phyloP scores from a whole-genome alignment of 2,888 invertebrate species.

The Acleris holmiana region DNA sequence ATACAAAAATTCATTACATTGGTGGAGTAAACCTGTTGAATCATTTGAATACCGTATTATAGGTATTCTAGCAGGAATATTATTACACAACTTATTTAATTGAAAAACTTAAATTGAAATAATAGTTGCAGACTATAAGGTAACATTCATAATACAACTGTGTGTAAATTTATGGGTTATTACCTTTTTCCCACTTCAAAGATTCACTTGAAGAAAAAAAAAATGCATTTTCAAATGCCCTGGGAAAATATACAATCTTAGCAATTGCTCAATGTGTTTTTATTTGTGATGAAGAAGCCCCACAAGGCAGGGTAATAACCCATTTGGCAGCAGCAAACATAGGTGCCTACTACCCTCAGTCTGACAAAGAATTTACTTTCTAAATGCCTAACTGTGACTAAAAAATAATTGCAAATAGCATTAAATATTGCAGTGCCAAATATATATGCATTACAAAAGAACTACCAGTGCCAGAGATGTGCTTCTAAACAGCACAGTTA shows the following conservation, averaged over 20 bases:
- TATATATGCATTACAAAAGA: neutral
- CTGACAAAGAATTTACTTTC: conserved; percentile 40
- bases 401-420: neutral
- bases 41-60: conserved; percentile 62
- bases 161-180: conserved; percentile 20
- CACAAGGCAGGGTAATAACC: conserved; percentile 60
- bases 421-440: conserved; percentile 23
- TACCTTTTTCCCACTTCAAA: too few relatives aligned
- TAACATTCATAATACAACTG: conserved; percentile 50
- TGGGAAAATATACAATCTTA: too few relatives aligned
- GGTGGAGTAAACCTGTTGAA: conserved; percentile 54
- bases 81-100: conserved; percentile 46
- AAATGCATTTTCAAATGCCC: too few relatives aligned
- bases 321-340: conserved; percentile 67
- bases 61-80: conserved; percentile 52
- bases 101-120: conserved; percentile 45
- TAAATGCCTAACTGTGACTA: conserved; percentile 29
- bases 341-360: conserved; percentile 52
- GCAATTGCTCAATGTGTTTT: too few relatives aligned
- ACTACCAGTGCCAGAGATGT: conserved; percentile 14
- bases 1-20: conserved; percentile 81
- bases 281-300: too few relatives aligned
- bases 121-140: conserved; percentile 53
- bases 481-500: conserved; percentile 11
- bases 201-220: too few relatives aligned